phyloP scores from a whole-genome alignment of 2,113 vertebrate species.

The Paradoxurus hermaphroditus region DNA sequence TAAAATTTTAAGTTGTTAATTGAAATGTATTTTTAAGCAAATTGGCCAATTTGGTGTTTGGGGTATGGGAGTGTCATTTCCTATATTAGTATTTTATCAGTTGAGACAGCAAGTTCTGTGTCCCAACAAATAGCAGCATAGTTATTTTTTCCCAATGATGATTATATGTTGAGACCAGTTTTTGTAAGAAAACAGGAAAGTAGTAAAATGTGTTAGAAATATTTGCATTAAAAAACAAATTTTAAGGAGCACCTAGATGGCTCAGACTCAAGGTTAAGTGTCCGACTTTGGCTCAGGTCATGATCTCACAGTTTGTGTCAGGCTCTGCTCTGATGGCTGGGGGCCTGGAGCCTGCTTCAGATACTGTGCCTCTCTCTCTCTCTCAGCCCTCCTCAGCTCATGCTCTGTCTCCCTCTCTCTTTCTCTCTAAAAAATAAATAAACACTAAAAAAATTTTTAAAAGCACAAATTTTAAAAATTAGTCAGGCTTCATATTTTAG shows the following conservation, averaged over 20 bases:
- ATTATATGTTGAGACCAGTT: not conserved
- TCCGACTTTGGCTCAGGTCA: too few species aligned
- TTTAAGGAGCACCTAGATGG: not conserved
- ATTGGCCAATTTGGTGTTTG: not conserved
- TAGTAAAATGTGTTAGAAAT: constrained; percentile 22
- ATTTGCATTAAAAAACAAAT: not conserved
- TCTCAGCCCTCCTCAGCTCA: too few species aligned
- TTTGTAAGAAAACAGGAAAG: constrained; percentile 24
- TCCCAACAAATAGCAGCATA: not conserved
- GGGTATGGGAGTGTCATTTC: not conserved
- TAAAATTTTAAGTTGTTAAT: constrained; percentile 5
- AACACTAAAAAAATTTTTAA: too few species aligned
- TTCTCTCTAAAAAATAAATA: too few species aligned
- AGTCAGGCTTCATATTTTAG: not conserved
- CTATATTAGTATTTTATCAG: not conserved
- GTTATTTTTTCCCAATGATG: not conserved
- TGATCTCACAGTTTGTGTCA: too few species aligned
- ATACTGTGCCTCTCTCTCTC: too few species aligned
- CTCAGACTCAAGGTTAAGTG: too few species aligned
- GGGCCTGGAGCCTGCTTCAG: too few species aligned
- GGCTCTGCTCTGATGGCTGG: too few species aligned
- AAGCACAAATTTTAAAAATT: not conserved
- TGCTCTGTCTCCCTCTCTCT: too few species aligned
- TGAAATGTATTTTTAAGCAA: constrained; percentile 4
- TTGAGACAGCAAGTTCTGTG: not conserved